Conservation (phyloP, 2,888 invertebrate genomes). For the Drosophila hamatofila region DNA sequence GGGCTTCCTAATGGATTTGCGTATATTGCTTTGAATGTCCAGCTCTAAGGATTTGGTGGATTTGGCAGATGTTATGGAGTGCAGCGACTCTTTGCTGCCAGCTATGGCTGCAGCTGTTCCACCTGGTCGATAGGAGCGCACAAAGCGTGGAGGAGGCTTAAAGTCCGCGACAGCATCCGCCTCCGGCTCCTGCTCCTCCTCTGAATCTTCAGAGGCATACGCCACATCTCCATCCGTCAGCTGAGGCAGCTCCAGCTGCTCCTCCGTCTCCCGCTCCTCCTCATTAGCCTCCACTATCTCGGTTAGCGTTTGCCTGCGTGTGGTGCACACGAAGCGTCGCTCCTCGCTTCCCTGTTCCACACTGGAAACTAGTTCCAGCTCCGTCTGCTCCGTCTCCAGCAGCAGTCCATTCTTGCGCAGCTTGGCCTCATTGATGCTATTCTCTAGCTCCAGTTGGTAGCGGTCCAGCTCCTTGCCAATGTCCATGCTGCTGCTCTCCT, state of each 20-base stretch:
- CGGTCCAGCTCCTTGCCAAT: slow-evolving; percentile 85
- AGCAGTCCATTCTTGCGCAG: slow-evolving; percentile 67
- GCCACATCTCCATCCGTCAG: background rate
- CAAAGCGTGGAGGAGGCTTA: background rate
- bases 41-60: background rate
- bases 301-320: slow-evolving; percentile 52
- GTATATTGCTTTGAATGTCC: background rate
- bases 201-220: slow-evolving; percentile 2
- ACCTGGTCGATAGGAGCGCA: slow-evolving; percentile 2
- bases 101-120: background rate
- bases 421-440: slow-evolving; percentile 85
- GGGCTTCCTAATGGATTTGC: slow-evolving; percentile 4
- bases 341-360: slow-evolving; percentile 37
- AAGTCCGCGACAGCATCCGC: background rate
- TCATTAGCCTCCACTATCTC: slow-evolving; percentile 64
- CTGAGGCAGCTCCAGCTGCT: slow-evolving; percentile 1
- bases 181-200: background rate
- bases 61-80: slow-evolving; percentile 1
- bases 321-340: slow-evolving; percentile 57
- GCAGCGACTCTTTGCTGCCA: slow-evolving; percentile 5
- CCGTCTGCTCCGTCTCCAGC: slow-evolving; percentile 26
- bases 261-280: slow-evolving; percentile 2
- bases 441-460: slow-evolving; percentile 85
- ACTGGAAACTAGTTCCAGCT: slow-evolving; percentile 32
- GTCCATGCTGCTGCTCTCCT: slow-evolving; percentile 83